Percentiles rank a stretch among this genome's conserved stretches.
These are phyloP conservation scores for Rhynchonycteris naso DNA, from an alignment of 2,797 vertebrate genomes.

Conservation along the genomic window DNA sequence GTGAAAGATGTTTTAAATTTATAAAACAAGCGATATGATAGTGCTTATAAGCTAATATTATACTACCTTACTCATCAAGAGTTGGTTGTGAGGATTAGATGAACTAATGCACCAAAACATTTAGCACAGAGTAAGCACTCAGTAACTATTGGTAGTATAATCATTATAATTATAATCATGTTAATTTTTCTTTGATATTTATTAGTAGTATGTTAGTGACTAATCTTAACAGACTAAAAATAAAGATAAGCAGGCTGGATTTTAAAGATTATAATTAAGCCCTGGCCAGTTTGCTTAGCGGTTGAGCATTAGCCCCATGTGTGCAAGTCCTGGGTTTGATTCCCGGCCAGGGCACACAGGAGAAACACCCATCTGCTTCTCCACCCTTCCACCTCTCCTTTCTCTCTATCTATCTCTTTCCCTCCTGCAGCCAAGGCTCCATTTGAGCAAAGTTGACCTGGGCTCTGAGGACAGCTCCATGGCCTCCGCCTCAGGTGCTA, in stretches of 20 bases:
- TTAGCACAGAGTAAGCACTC: not conserved
- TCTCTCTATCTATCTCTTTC: no score
- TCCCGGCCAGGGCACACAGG: no score
- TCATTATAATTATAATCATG: not conserved
- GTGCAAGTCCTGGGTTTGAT: no score
- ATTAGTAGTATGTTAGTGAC: not conserved
- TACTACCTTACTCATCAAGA: not conserved
- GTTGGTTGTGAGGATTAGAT: not conserved
- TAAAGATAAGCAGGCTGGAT: not conserved
- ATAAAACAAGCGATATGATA: not conserved
- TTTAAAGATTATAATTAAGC: conserved; percentile 22
- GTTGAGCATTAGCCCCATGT: no score
- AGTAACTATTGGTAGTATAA: not conserved
- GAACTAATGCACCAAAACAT: not conserved
- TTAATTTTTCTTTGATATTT: conserved; percentile 4
- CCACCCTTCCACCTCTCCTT: no score
- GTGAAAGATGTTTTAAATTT: conserved; percentile 22
- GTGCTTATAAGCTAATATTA: not conserved
- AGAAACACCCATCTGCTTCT: no score
- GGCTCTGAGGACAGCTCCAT: no score
- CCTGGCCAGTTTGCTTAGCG: no score
- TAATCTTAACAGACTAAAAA: conserved; percentile 17
- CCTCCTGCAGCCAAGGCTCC: no score
- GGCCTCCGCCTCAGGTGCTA: no score
- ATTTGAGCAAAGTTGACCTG: no score